Conservation (phyloP, 1,140 invertebrate genomes). For the Goniozus legneri region DNA sequence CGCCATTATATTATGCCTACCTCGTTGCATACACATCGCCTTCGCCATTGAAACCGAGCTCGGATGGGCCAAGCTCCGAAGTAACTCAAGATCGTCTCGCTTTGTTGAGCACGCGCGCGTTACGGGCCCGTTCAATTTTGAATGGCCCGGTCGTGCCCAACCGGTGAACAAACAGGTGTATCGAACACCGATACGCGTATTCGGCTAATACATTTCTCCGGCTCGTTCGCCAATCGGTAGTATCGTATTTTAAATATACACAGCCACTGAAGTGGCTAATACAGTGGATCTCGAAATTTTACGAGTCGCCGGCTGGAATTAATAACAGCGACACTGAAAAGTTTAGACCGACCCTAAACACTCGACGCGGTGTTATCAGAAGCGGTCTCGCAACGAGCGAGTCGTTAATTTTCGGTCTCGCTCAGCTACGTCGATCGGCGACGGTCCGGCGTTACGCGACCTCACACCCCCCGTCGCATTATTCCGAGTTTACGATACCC, state of each 20-base stretch:
- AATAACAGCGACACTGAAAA: not conserved
- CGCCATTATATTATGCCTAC: slow-evolving; percentile 25
- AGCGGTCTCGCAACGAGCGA: not conserved
- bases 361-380: slow-evolving; percentile 3
- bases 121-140: too few species aligned
- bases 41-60: slow-evolving; percentile 30
- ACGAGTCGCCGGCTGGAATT: too few species aligned
- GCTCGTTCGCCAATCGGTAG: too few species aligned
- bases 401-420: slow-evolving; percentile 13
- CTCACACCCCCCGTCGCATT: slow-evolving; percentile 13
- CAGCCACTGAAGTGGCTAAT: too few species aligned
- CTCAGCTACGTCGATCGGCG: slow-evolving; percentile 8
- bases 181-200: too few species aligned
- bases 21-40: slow-evolving; percentile 29
- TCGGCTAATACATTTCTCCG: too few species aligned
- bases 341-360: slow-evolving; percentile 8
- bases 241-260: too few species aligned
- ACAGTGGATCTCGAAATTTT: too few species aligned
- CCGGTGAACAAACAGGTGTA: too few species aligned
- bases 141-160: too few species aligned
- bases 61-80: slow-evolving; percentile 20
- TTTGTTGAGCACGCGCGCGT: too few species aligned
- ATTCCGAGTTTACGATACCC: slow-evolving; percentile 23
- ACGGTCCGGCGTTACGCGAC: slow-evolving; percentile 7
- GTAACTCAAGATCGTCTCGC: slow-evolving; percentile 32